Percentiles rank a stretch among this genome's conserved stretches.
These are phyloP conservation scores for Uromys caudimaculatus DNA, from an alignment of 2,797 vertebrate species.

Conservation along the genomic window DNA sequence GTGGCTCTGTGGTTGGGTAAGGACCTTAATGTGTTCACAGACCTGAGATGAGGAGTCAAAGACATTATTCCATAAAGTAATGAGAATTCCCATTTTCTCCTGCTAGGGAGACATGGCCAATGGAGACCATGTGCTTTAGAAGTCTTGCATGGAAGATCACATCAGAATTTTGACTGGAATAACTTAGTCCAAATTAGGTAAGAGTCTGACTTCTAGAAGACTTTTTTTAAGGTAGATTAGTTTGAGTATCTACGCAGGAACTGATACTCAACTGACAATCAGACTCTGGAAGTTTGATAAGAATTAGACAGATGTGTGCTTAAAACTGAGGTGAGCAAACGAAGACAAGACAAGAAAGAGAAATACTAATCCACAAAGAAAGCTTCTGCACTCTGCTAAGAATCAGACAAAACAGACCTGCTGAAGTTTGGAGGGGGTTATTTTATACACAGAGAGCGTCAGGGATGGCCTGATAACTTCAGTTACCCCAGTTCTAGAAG, in stretches of 20 bases:
- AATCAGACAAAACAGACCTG: background rate
- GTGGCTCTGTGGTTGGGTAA: background rate
- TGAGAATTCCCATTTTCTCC: background rate
- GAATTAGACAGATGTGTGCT: background rate
- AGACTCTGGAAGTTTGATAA: background rate
- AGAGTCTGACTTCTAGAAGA: background rate
- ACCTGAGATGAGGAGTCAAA: background rate
- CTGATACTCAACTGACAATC: background rate
- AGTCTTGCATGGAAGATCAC: background rate
- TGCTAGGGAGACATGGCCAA: fast-evolving
- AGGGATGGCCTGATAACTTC: background rate
- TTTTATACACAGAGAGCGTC: background rate
- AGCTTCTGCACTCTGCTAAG: background rate
- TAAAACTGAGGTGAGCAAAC: background rate
- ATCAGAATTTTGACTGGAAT: constrained; percentile 1
- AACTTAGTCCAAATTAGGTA: constrained; percentile 6
- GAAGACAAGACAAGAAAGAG: background rate
- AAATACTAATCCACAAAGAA: background rate
- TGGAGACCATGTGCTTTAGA: background rate
- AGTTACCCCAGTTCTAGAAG: background rate
- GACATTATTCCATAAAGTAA: background rate
- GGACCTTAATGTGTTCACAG: background rate
- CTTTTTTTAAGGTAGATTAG: background rate
- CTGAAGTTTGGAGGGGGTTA: background rate
- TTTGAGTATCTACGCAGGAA: background rate